Conservation (phyloP, 1,140 invertebrate genomes). For the Eupeodes corollae region DNA sequence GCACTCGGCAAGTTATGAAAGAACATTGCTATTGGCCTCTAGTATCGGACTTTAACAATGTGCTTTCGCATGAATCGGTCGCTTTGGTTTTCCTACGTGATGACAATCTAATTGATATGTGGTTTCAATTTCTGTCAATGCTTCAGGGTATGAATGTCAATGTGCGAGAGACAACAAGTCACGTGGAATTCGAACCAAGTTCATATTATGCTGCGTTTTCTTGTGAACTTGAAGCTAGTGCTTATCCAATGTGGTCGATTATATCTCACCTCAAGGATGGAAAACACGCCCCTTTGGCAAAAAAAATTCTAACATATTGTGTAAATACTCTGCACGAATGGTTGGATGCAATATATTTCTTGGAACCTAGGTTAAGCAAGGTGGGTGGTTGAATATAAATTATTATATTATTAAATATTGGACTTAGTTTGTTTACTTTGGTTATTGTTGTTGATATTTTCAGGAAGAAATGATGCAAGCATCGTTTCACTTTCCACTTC, state of each 20-base stretch:
- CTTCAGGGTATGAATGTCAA: conserved; percentile 99
- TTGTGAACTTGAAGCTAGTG: conserved; percentile 89
- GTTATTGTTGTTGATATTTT: conserved; percentile 18
- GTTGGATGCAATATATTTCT: conserved; percentile 72
- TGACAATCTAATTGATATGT: conserved; percentile 76
- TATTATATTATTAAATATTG: background rate
- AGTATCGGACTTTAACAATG: conserved; percentile 93
- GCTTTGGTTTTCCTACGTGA: conserved; percentile 82
- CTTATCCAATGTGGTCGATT: conserved; percentile 94
- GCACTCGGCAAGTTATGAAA: conserved; percentile 82
- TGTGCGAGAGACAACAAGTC: conserved; percentile 72
- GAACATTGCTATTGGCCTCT: conserved; percentile 97
- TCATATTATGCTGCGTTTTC: conserved; percentile 96
- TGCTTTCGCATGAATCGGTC: conserved; percentile 85
- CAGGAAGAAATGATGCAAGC: conserved; percentile 73
- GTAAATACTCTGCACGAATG: conserved; percentile 68
- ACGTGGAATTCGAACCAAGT: conserved; percentile 94
- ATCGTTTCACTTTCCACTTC: conserved; percentile 90
- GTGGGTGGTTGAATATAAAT: conserved; percentile 19
- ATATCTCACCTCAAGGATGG: conserved; percentile 73
- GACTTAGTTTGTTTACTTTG: background rate
- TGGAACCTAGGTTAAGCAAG: conserved; percentile 50
- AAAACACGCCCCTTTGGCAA: conserved; percentile 58
- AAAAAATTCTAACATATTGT: conserved; percentile 61
- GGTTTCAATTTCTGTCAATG: conserved; percentile 87